Evolutionary conservation across 2,888 invertebrate species (phyloP), one percentile per base, ranked within the genome.

Genomic region (Xylophagus ater): DNA sequence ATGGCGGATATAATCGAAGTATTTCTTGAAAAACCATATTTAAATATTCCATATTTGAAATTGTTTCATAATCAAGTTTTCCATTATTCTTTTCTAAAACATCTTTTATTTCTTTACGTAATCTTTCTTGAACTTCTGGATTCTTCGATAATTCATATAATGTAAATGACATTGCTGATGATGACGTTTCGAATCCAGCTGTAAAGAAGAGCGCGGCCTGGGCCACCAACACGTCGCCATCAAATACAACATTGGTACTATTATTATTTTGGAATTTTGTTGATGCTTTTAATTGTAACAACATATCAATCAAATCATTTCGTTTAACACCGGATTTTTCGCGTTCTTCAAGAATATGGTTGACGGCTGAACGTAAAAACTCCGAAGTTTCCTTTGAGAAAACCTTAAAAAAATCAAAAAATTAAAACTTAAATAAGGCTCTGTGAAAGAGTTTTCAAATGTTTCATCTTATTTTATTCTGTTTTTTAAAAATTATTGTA

Each of bases 251-350:
- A 12, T 55, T 48, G n/a, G n/a, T n/a, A 0, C 58, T 45, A 0
- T 49, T 47, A 1, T 47, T 43, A 3, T 48, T 41, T 4, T 52
- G 48, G 12, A 36, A 23, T 9, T 44, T 47, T 1, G 50, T 49
- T 31, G 58, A 55, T 34, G 60, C 54, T 20, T 59, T 65, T 4
- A 71, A 42, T 2, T 60, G 57, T 23, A 72, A 53, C 9, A 73
- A 49, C 4, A 68, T 48, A 47, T 72, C 71, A 28, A 73, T 62
- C 2, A 73, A 58, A 50, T 73, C 72, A 35, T 66, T 62, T 8
- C 69, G 56, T 7, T 53, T 53, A 0, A 47, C 35, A 4, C 62
- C 66, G 4, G 56, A 58, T 9, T 57, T 50, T 37, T 63, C 59
- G 3, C 73, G 56, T 9, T 65, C 56, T 0, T 51, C 35, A 30